These are phyloP conservation scores for Campylorhamphus procurvoides DNA, from an alignment of 2,113 vertebrate species.

Conservation along the genomic window DNA sequence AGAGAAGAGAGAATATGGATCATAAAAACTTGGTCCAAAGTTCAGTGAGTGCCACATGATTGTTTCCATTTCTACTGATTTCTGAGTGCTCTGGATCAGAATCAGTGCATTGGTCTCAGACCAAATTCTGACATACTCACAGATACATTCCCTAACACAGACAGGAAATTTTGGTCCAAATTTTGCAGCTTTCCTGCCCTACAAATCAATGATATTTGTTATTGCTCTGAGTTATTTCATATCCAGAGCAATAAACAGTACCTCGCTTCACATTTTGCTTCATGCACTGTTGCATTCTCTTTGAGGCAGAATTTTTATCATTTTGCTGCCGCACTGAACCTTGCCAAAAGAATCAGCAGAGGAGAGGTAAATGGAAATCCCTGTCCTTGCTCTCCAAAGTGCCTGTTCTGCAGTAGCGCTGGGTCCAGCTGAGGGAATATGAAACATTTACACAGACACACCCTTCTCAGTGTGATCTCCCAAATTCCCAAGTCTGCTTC, in stretches of 20 bases:
- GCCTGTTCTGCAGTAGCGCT: neutral
- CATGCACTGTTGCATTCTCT: neutral
- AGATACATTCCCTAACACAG: neutral
- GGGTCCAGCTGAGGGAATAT: neutral
- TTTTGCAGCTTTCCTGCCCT: neutral
- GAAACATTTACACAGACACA: neutral
- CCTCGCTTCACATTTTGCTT: neutral
- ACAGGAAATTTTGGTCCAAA: neutral
- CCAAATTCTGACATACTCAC: neutral
- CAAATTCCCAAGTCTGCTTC: neutral
- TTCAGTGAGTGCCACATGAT: neutral
- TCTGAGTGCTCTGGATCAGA: neutral
- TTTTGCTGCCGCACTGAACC: neutral
- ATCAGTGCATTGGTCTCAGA: neutral
- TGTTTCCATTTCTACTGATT: neutral
- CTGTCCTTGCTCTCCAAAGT: neutral
- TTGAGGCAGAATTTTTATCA: neutral
- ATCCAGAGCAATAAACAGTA: neutral
- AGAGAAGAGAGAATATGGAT: neutral
- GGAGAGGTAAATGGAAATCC: neutral
- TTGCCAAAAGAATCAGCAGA: neutral
- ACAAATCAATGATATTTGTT: neutral
- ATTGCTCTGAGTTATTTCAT: neutral
- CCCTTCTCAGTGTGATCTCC: neutral
- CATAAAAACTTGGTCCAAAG: neutral